Evolutionary conservation across 92 coral and sea anemone species (phyloP).

Genomic region (Metridium senile): DNA sequence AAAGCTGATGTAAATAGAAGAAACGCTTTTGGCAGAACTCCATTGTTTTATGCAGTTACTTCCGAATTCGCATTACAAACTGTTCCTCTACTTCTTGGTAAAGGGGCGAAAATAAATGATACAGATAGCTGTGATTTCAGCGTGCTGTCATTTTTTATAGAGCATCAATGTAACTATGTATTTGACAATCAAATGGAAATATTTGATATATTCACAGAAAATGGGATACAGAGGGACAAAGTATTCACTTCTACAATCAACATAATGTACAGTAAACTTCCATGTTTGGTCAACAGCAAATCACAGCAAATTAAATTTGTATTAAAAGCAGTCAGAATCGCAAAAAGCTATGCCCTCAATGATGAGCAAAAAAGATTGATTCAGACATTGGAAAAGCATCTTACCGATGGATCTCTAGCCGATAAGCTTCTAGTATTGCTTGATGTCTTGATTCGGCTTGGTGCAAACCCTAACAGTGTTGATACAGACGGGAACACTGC

Average conservation of each 20-base stretch:
- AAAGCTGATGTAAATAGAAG: neutral
- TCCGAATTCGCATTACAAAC: neutral
- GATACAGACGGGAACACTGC: conserved; percentile 39
- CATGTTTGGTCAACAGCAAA: neutral
- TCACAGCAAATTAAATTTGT: too few species aligned
- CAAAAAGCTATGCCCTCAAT: neutral
- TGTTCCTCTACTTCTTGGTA: neutral
- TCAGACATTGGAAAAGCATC: too few species aligned
- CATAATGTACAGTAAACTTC: neutral
- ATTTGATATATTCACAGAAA: neutral
- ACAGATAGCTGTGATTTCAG: neutral
- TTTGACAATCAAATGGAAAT: neutral
- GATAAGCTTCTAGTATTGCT: neutral
- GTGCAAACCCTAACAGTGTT: conserved; percentile 34
- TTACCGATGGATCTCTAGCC: too few species aligned
- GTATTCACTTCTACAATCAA: neutral
- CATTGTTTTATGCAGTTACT: conserved; percentile 3
- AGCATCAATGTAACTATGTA: neutral
- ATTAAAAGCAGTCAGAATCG: neutral
- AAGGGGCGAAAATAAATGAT: conserved; percentile 7
- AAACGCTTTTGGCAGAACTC: neutral
- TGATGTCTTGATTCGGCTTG: conserved; percentile 9
- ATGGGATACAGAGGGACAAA: too few species aligned
- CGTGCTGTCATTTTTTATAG: neutral
- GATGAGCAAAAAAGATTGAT: too few species aligned